phyloP scores from a whole-genome alignment of 2,888 invertebrate genomes.

The Hyalella azteca region DNA sequence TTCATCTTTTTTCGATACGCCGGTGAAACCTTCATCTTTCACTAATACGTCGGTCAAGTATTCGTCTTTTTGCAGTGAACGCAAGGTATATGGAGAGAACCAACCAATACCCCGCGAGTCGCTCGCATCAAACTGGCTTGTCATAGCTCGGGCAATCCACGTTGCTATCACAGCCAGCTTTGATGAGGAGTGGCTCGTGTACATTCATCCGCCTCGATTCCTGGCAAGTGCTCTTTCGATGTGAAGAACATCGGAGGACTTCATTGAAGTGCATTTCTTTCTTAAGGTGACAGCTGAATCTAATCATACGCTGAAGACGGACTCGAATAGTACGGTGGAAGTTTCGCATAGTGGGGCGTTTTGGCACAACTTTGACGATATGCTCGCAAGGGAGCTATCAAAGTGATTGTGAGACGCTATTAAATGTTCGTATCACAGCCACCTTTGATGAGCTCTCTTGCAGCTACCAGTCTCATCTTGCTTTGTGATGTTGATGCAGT shows the following conservation, averaged over 20 bases:
- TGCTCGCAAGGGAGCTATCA: conserved; percentile 71
- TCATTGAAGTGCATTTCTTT: no score
- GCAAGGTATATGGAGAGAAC: no score
- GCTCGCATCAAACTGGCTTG: conserved; percentile 81
- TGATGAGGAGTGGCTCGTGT: conserved; percentile 82
- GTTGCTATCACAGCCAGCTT: conserved; percentile 91
- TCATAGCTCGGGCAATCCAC: conserved; percentile 71
- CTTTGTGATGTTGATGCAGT: not conserved
- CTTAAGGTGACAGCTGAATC: not conserved
- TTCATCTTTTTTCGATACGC: no score
- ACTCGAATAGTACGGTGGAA: not conserved
- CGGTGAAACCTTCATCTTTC: no score
- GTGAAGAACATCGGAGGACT: not conserved
- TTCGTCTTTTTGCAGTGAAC: no score
- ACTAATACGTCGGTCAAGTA: no score
- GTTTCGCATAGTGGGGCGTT: not conserved
- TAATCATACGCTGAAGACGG: not conserved
- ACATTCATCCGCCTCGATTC: not conserved
- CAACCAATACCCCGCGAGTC: conserved; percentile 64
- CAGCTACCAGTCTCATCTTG: not conserved
- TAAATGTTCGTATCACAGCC: conserved; percentile 65
- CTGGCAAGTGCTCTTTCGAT: not conserved
- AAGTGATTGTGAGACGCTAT: conserved; percentile 78
- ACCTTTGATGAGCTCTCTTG: conserved; percentile 89
- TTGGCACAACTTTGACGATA: not conserved